Evolutionary conservation across 2,113 vertebrate species (phyloP), one percentile per base, ranked within the genome.

Genomic region (Xiphorhynchus elegans): DNA sequence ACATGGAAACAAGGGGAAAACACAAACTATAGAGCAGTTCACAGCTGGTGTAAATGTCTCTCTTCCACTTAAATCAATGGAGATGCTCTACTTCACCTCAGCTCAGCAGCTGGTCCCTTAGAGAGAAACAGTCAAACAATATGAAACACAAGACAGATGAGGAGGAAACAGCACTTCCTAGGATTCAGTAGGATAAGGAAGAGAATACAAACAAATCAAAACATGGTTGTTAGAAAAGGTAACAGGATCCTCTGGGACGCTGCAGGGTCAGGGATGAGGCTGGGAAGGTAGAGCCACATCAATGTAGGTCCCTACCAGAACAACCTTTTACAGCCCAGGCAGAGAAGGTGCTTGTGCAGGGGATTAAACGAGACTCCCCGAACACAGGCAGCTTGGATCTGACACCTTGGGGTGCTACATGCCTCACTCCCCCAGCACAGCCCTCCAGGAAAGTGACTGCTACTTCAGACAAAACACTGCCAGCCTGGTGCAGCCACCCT

Each of bases 21-120:
- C 74, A 78, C 75, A 95, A 93, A 93, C 69, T 91, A 52, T 76
- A 84, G 89, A 68, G 20, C 63, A 42, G 25, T 46, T 83, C 78
- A 84, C 70, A 87, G 82, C 62, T 91, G 70, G 29, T 69, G 46
- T 83, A 73, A 90, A 58, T 47, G 74, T 87, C 66, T 78, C 76
- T 46, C 50, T 86, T 83, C 90, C 29, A 56, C 64, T 63, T 37
- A 86, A 89, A 69, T 75, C 59, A 80, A 4, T 17, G 68, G 93
- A 90, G 86, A 90, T 81, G 72, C 60, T 80, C 58, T 62, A 39
- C 42, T 77, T 84, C 46, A 91, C 56, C 60, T 52, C 63, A 80
- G 79, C 59, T 55, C 75, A 53, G 72, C 82, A 85, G 82, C 89
- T 93, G 85, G 33, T 60, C 68, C 73, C 90, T 93, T 55, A 70